These are phyloP conservation scores for Dicranocentrus wangi DNA, from an alignment of 2,888 invertebrate genomes.

Conservation along the genomic window DNA sequence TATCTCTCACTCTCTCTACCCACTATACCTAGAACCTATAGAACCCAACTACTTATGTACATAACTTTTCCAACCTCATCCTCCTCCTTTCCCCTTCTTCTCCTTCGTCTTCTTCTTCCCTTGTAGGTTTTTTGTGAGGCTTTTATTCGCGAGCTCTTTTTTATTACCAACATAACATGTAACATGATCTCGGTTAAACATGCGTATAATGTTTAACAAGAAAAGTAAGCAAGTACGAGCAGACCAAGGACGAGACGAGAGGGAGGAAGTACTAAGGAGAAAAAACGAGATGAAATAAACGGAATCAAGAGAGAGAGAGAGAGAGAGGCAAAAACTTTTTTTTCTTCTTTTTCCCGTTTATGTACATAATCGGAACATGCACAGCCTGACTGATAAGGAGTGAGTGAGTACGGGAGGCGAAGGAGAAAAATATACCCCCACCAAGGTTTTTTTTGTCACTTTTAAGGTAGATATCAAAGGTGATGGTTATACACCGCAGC, in stretches of 20 bases:
- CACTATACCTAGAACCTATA: too few species aligned
- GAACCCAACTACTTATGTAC: not conserved
- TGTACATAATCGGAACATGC: too few species aligned
- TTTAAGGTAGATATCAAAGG: too few species aligned
- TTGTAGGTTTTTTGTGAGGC: not conserved
- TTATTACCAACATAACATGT: constrained; percentile 43
- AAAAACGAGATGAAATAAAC: constrained; percentile 22
- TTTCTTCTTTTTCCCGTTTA: not conserved
- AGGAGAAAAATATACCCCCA: too few species aligned
- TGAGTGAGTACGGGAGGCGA: too few species aligned
- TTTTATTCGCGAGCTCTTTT: constrained; percentile 24
- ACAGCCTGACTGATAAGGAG: too few species aligned
- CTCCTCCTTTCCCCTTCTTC: not conserved
- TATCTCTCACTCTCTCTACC: too few species aligned
- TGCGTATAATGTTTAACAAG: constrained; percentile 54
- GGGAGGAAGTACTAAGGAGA: not conserved
- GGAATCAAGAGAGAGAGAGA: constrained; percentile 45
- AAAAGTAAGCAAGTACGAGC: constrained; percentile 20
- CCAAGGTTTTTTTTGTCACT: too few species aligned
- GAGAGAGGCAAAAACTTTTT: too few species aligned
- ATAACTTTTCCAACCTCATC: constrained; percentile 11
- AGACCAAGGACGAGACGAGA: too few species aligned
- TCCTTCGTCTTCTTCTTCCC: not conserved
- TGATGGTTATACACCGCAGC: too few species aligned
- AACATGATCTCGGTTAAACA: constrained; percentile 55